Conservation (phyloP, 2,113 vertebrate species). For the Hemichromis elongatus region DNA sequence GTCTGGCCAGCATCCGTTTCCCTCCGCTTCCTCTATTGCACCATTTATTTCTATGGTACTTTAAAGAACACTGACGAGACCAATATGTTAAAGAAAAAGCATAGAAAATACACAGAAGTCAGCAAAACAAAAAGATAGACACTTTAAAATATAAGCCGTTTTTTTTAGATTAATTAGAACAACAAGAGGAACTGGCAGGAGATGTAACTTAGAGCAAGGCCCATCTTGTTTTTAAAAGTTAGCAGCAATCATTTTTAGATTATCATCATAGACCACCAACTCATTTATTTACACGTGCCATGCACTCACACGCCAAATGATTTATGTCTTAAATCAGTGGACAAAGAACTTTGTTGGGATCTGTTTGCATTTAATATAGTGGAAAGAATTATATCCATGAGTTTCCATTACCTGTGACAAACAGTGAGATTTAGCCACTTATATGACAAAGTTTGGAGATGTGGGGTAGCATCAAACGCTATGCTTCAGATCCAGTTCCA, state of each 20-base stretch:
- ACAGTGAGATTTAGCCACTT: not conserved
- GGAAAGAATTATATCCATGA: not conserved
- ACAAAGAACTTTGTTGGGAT: not conserved
- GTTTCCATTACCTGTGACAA: not conserved
- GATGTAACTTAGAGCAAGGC: not conserved
- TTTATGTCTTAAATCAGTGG: not conserved
- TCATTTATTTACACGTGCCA: not conserved
- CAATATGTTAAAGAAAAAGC: not conserved
- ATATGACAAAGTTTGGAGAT: not conserved
- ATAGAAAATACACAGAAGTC: not conserved
- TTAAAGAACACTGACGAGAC: not conserved
- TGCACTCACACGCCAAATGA: not conserved
- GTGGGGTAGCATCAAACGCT: rapidly evolving
- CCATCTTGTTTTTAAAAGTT: too few species aligned
- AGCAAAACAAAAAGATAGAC: not conserved
- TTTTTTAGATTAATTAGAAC: not conserved
- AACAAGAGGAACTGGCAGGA: not conserved
- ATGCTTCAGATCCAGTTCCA: not conserved
- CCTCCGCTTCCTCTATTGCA: not conserved
- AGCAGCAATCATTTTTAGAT: too few species aligned
- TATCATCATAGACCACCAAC: not conserved
- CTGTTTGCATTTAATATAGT: not conserved
- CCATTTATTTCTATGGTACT: not conserved
- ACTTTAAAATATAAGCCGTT: not conserved
- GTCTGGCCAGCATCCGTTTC: not conserved